Evolutionary conservation across 1,140 invertebrate genomes (phyloP), one percentile per base, ranked within the genome.

Genomic region (Nephila pilipes): DNA sequence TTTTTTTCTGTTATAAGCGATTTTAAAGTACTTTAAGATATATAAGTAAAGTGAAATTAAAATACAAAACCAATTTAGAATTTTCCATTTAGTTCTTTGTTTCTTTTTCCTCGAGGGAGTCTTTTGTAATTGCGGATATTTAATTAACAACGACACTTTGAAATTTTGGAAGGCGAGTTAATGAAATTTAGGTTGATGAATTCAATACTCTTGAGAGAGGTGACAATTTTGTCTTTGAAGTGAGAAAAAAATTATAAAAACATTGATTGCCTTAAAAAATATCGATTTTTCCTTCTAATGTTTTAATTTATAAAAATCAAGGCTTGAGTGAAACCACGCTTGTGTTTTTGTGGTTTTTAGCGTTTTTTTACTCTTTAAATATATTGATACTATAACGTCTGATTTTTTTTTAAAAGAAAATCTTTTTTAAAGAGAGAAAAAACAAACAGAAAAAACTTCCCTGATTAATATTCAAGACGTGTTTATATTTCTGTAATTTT

Each of bases 171-270:
- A 18, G 14, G 16, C 25, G 16, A 75, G 65, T 75, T 75, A 75
- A 36, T 75, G 65, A 75, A 75, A 75, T 75, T 75, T 75, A 29
- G 25, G 14, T 29, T 32, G 65, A 75, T 75, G 65, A 75, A 36
- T 75, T 75, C 29, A 75, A 75, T 75, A 32, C 65, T 3, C 65
- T 12, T 12, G 65, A 75, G 69, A 75, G 69, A 18, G 32, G 32
- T 75, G 32, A 36, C 29, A 75, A 32, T 75, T 75, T 75, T 75
- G 69, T 18, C 29, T 18, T 14, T 18, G 2, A 75, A 20, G 0
- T 2, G 6, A 2, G 32, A 18, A 32, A 36, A 2, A 18, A 20
- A 32, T 32, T 16, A 5, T 36, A 3, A 32, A 32, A 32, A 75
- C 29, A 10, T 12, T 75, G 29, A 75, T 36, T 16, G 2, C 25